A percentile compares a stretch with the other conserved stretches of the same genome.
Conservation (phyloP, 2,797 vertebrate genomes). For the Centropyge bicolor region DNA sequence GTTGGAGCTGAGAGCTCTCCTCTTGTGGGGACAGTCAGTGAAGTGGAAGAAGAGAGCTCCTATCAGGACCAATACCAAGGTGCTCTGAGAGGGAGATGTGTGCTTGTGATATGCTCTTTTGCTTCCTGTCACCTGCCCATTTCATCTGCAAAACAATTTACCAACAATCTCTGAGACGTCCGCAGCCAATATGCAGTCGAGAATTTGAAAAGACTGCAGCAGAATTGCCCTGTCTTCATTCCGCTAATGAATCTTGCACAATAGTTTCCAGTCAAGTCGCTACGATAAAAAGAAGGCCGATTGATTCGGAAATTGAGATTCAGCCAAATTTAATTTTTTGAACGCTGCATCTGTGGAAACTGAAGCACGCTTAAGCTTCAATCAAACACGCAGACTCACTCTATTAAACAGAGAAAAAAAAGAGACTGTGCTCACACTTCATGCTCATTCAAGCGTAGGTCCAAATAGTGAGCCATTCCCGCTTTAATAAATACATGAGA, state of each 20-base stretch:
- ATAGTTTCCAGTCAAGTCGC: conserved; percentile 53
- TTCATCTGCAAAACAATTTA: conserved; percentile 78
- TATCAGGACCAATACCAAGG: conserved; percentile 69
- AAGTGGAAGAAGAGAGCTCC: conserved; percentile 71
- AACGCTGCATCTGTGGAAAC: conserved; percentile 26
- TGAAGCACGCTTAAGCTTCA: conserved; percentile 23
- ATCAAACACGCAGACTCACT: conserved; percentile 29
- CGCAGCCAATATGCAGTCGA: conserved; percentile 45
- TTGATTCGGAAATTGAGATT: conserved; percentile 57
- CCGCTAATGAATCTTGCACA: conserved; percentile 57
- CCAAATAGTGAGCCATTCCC: conserved; percentile 13
- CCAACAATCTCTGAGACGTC: conserved; percentile 62
- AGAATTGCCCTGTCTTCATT: conserved; percentile 50
- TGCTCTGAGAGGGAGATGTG: conserved; percentile 59
- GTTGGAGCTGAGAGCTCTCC: conserved; percentile 76
- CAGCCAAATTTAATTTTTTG: conserved; percentile 37
- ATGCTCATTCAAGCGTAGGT: conserved; percentile 25
- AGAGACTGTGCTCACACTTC: conserved; percentile 21
- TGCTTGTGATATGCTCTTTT: conserved; percentile 50
- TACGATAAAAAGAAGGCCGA: conserved; percentile 38
- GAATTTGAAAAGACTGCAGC: conserved; percentile 57
- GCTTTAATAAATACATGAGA: conserved; percentile 34
- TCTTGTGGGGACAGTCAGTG: conserved; percentile 77
- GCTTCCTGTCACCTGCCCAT: conserved; percentile 67
- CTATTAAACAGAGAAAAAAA: neutral